Evolutionary conservation across 2,888 invertebrate species (phyloP).

Genomic region (Drosophila pullipes): DNA sequence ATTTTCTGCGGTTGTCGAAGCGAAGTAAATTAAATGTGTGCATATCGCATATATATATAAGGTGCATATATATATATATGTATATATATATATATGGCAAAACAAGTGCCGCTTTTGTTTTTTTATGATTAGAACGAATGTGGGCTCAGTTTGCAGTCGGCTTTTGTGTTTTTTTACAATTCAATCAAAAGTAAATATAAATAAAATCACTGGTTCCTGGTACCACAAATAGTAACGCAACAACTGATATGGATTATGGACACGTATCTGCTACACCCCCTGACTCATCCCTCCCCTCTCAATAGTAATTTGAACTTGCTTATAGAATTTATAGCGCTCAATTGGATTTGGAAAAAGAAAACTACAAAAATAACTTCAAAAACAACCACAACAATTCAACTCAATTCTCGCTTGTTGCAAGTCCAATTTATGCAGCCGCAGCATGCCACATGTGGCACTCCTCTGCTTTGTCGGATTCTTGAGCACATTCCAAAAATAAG

Average conservation of each 20-base stretch:
- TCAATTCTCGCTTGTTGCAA: slow-evolving; percentile 11
- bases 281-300: not conserved
- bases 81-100: slow-evolving; percentile 4
- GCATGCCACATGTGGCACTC: slow-evolving; percentile 52
- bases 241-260: slow-evolving; percentile 32
- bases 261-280: slow-evolving; percentile 18
- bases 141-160: slow-evolving; percentile 33
- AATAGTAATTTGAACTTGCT: slow-evolving; percentile 11
- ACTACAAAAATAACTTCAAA: slow-evolving; percentile 6
- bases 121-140: slow-evolving; percentile 48
- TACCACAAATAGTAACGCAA: slow-evolving; percentile 6
- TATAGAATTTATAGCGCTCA: not conserved
- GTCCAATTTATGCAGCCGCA: slow-evolving; percentile 36
- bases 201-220: slow-evolving; percentile 39
- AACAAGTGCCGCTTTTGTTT: slow-evolving; percentile 55
- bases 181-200: slow-evolving; percentile 54
- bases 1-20: slow-evolving; percentile 24
- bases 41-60: not conserved
- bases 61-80: not conserved
- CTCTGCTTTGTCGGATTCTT: slow-evolving; percentile 7
- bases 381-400: slow-evolving; percentile 1
- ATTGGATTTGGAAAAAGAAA: slow-evolving; percentile 24
- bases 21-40: slow-evolving; percentile 15
- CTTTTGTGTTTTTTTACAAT: slow-evolving; percentile 47
- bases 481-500: slow-evolving; percentile 46